A percentile compares a stretch with the other conserved stretches of the same genome.
phyloP scores from a whole-genome alignment of 2,113 vertebrate species.

The Microtus ochrogaster region DNA sequence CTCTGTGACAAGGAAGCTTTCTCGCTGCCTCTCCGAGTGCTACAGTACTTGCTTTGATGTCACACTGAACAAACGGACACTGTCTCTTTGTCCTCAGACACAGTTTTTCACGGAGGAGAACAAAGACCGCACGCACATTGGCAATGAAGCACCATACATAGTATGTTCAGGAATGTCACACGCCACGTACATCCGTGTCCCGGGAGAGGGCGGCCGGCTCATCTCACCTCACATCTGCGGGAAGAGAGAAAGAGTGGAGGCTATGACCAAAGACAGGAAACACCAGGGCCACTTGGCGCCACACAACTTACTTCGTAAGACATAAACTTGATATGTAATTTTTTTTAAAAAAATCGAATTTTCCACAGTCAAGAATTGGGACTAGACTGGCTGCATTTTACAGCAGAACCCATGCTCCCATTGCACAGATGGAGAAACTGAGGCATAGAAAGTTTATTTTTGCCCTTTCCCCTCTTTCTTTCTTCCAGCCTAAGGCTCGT shows the following conservation, averaged over 20 bases:
- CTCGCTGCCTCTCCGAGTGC: conserved; percentile 87
- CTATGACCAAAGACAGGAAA: not conserved
- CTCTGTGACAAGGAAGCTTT: conserved; percentile 86
- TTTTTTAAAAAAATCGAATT: not conserved
- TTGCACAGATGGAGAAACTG: conserved; percentile 40
- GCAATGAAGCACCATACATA: conserved; percentile 96
- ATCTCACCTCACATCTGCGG: conserved; percentile 98
- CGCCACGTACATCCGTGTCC: conserved; percentile 91
- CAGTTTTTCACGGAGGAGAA: conserved; percentile 88
- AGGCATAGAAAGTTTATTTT: conserved; percentile 21
- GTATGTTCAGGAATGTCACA: conserved; percentile 93
- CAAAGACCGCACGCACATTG: conserved; percentile 88
- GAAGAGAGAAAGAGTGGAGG: conserved; percentile 78
- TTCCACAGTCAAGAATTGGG: not conserved
- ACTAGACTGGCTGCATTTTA: not conserved
- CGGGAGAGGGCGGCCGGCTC: conserved; percentile 89
- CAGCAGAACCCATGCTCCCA: not conserved
- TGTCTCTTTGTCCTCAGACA: conserved; percentile 89
- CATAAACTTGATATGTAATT: not conserved
- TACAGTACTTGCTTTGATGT: conserved; percentile 91
- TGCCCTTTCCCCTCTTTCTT: not conserved
- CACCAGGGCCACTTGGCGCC: not conserved
- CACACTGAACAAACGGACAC: conserved; percentile 89
- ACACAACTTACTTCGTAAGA: not conserved
- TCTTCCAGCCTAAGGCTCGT: not conserved